Conservation (phyloP, 2,113 vertebrate genomes). For the Pogona vitticeps region DNA sequence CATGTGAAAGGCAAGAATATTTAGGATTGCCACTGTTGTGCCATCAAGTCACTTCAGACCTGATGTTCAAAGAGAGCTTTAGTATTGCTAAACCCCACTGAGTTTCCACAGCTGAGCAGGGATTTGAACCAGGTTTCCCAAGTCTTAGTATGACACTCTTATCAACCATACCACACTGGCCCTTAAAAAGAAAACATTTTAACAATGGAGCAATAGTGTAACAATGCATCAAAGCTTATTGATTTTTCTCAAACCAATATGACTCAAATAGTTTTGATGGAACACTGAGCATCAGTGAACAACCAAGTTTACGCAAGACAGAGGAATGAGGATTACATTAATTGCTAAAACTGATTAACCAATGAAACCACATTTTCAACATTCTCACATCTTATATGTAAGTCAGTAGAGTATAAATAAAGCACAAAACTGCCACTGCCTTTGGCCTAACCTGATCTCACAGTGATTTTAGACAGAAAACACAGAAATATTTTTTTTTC, state of each 20-base stretch:
- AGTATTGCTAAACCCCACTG: too few relatives aligned
- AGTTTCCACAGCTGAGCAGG: too few relatives aligned
- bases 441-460: not conserved
- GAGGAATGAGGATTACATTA: not conserved
- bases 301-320: not conserved
- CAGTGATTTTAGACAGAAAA: not conserved
- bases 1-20: not conserved
- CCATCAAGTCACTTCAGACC: too few relatives aligned
- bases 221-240: not conserved
- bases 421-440: not conserved
- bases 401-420: not conserved
- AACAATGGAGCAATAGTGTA: not conserved
- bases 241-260: not conserved
- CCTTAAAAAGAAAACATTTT: not conserved
- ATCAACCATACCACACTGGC: too few relatives aligned
- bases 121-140: too few relatives aligned
- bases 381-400: not conserved
- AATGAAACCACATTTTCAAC: not conserved
- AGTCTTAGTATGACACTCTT: too few relatives aligned
- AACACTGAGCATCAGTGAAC: not conserved
- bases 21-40: too few relatives aligned
- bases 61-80: too few relatives aligned
- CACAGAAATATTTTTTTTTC: not conserved
- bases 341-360: not conserved
- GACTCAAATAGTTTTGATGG: not conserved